Conservation (phyloP, 2,797 vertebrate species). For the Hydrophis major region DNA sequence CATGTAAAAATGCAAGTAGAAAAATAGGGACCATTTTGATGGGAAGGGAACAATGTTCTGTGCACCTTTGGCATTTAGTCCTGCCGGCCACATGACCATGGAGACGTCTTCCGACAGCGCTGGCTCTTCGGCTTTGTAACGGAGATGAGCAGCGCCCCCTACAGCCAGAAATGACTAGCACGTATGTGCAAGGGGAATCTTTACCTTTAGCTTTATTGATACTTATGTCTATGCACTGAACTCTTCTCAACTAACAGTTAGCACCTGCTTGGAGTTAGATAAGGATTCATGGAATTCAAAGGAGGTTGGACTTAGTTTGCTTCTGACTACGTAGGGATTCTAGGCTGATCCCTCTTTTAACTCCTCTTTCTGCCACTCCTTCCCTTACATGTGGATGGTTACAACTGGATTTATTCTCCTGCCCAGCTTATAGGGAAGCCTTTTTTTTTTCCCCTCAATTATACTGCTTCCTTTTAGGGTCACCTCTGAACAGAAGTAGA, state of each 20-base stretch:
- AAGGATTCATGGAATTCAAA: background rate
- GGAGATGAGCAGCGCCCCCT: too few species aligned
- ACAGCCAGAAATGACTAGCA: too few species aligned
- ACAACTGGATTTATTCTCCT: background rate
- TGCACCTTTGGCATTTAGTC: too few species aligned
- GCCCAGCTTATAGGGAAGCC: background rate
- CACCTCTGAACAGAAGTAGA: background rate
- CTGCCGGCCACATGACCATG: too few species aligned
- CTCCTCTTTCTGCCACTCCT: background rate
- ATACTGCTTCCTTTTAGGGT: background rate
- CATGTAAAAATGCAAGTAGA: too few species aligned
- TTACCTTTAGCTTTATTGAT: background rate
- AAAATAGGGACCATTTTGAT: too few species aligned
- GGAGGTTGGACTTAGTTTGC: background rate
- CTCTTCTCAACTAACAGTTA: background rate
- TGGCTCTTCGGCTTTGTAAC: too few species aligned
- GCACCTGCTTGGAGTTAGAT: background rate
- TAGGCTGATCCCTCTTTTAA: background rate
- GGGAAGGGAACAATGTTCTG: too few species aligned
- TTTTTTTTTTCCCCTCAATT: background rate
- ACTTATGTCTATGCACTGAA: background rate
- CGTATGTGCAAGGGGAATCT: too few species aligned
- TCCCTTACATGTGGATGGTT: background rate
- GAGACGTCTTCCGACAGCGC: too few species aligned
- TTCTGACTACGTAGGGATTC: background rate